These are phyloP conservation scores for Meteorus cinctellus DNA, from an alignment of 2,888 invertebrate genomes.

Conservation along the genomic window DNA sequence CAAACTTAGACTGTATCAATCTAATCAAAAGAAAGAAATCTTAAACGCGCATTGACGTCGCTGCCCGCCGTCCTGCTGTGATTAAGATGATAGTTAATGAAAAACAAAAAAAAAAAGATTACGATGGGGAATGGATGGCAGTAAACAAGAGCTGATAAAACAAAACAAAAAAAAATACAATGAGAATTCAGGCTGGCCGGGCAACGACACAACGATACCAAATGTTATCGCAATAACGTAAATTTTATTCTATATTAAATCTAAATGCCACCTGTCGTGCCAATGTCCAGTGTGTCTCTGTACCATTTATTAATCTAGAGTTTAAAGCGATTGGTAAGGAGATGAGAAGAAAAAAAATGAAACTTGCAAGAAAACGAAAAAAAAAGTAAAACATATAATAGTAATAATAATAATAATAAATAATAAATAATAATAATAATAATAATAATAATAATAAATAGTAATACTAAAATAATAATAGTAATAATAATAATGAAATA, in stretches of 20 bases:
- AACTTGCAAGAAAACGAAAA: constrained; percentile 36
- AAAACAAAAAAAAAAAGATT: constrained; percentile 38
- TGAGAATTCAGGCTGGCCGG: constrained; percentile 62
- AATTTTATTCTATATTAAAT: constrained; percentile 74
- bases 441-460: constrained; percentile 27
- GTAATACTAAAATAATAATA: constrained; percentile 36
- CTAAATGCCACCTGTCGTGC: constrained; percentile 74
- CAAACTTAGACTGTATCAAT: constrained; percentile 74
- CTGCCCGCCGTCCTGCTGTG: constrained; percentile 63
- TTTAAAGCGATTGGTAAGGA: constrained; percentile 59
- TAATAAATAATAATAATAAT: constrained; percentile 8
- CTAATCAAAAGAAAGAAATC: constrained; percentile 69
- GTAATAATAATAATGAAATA: constrained; percentile 40
- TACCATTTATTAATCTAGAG: constrained; percentile 72
- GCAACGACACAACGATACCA: constrained; percentile 73
- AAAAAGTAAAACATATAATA: constrained; percentile 43
- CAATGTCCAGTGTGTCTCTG: constrained; percentile 74
- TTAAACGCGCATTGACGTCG: constrained; percentile 67
- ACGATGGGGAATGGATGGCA: constrained; percentile 40
- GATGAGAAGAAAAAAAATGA: constrained; percentile 43
- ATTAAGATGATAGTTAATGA: constrained; percentile 24
- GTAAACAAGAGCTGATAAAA: constrained; percentile 41
- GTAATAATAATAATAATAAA: constrained; percentile 39
- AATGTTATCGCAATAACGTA: constrained; percentile 74
- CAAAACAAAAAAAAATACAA: constrained; percentile 50